These are phyloP conservation scores for Crotalus helleri DNA, from an alignment of 2,113 vertebrate genomes.

Conservation along the genomic window DNA sequence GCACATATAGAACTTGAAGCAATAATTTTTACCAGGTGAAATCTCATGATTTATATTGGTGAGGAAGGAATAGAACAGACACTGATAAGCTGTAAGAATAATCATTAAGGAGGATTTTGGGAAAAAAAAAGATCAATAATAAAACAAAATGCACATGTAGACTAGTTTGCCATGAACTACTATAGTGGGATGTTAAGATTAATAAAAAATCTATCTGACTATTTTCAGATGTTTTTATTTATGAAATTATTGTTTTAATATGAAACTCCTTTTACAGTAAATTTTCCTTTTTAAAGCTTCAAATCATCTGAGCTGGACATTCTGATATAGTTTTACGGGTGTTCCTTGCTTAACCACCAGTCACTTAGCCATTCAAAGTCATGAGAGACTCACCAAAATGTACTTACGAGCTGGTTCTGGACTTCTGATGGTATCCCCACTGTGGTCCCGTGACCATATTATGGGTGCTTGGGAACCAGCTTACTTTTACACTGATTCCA, in stretches of 20 bases:
- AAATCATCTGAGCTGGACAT: background rate
- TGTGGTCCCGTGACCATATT: background rate
- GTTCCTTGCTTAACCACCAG: too few relatives aligned
- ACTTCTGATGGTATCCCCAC: background rate
- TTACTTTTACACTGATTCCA: background rate
- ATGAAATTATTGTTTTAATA: background rate
- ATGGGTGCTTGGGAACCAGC: background rate
- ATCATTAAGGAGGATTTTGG: background rate
- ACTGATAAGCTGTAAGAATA: background rate
- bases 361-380: background rate
- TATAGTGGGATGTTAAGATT: background rate
- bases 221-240: background rate
- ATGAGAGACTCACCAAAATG: background rate
- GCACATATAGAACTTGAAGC: background rate
- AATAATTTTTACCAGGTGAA: background rate
- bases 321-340: background rate
- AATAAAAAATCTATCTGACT: background rate
- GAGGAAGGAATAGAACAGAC: background rate
- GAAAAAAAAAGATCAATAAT: background rate
- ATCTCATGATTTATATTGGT: background rate
- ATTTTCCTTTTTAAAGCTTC: background rate
- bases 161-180: background rate
- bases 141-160: background rate
- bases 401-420: background rate
- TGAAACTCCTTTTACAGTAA: background rate